phyloP scores from a whole-genome alignment of 1,140 invertebrate species.

The Neodiprion virginianus region DNA sequence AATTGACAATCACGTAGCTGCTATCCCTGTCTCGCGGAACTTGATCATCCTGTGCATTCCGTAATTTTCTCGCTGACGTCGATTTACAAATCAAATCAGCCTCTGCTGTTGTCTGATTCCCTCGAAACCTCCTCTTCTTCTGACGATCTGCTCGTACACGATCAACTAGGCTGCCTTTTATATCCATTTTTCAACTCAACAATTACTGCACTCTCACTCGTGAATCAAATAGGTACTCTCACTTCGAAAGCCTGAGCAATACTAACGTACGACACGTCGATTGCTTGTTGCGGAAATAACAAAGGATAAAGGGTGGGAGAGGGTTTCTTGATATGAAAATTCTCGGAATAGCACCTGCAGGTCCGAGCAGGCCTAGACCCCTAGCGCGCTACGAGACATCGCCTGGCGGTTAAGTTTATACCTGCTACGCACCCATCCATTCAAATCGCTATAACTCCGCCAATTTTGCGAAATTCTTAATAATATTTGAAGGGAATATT shows the following conservation, averaged over 20 bases:
- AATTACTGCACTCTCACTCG: constrained; percentile 10
- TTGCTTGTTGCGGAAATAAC: not conserved
- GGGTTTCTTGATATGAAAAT: not conserved
- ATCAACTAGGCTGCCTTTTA: not conserved
- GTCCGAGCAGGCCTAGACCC: not conserved
- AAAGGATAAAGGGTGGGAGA: constrained; percentile 8
- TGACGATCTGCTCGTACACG: not conserved
- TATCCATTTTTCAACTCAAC: constrained; percentile 1
- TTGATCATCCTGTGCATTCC: not conserved
- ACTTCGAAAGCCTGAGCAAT: not conserved
- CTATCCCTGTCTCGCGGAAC: constrained; percentile 10
- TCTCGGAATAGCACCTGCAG: constrained; percentile 6
- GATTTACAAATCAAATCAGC: not conserved
- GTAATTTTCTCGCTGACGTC: not conserved
- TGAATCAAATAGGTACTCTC: not conserved
- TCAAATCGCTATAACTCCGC: constrained; percentile 8
- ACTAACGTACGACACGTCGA: not conserved
- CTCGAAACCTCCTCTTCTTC: not conserved
- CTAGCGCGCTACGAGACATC: not conserved
- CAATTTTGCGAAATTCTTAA: constrained; percentile 8
- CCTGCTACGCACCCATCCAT: not conserved
- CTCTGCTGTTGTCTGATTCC: not conserved
- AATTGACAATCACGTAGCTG: not conserved
- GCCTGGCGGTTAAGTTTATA: not conserved
- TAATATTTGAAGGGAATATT: constrained; percentile 13